Conservation (phyloP, 2,113 vertebrate genomes). For the Oncorhynchus gorbuscha region DNA sequence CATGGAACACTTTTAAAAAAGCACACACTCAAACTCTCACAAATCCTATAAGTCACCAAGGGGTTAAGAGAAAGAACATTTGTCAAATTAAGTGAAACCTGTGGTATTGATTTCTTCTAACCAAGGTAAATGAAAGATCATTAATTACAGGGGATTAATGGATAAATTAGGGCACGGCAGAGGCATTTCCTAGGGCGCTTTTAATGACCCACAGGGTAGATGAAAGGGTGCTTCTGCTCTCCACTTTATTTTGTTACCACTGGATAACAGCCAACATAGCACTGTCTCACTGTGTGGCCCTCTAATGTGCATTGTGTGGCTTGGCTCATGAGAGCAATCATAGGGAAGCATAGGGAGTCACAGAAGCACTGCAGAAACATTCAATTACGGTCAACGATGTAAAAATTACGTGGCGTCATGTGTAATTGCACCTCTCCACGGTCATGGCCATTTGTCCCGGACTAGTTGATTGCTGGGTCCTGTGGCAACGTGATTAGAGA, state of each 20-base stretch:
- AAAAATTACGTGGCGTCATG: conserved; percentile 28
- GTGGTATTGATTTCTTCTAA: conserved; percentile 75
- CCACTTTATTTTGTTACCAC: conserved; percentile 43
- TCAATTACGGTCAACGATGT: conserved; percentile 27
- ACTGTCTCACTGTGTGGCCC: conserved; percentile 10
- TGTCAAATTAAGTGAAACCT: conserved; percentile 78
- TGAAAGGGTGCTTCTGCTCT: conserved; percentile 32
- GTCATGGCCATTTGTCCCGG: conserved; percentile 46
- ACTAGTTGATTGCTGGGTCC: conserved; percentile 35
- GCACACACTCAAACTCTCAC: conserved; percentile 14
- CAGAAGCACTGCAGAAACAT: conserved; percentile 5
- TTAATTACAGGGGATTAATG: conserved; percentile 79
- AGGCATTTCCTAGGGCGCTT: conserved; percentile 54
- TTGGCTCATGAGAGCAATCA: not conserved
- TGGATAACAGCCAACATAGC: conserved; percentile 37
- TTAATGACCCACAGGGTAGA: conserved; percentile 59
- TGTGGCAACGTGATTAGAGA: conserved; percentile 42
- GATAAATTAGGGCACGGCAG: conserved; percentile 70
- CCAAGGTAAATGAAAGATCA: conserved; percentile 74
- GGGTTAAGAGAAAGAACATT: conserved; percentile 69
- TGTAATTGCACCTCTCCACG: conserved; percentile 44
- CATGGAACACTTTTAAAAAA: conserved; percentile 23
- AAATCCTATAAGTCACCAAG: conserved; percentile 50
- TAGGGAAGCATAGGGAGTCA: not conserved
- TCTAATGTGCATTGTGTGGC: not conserved